Conservation (phyloP, 2,888 invertebrate species). For the Erebia epiphron region DNA sequence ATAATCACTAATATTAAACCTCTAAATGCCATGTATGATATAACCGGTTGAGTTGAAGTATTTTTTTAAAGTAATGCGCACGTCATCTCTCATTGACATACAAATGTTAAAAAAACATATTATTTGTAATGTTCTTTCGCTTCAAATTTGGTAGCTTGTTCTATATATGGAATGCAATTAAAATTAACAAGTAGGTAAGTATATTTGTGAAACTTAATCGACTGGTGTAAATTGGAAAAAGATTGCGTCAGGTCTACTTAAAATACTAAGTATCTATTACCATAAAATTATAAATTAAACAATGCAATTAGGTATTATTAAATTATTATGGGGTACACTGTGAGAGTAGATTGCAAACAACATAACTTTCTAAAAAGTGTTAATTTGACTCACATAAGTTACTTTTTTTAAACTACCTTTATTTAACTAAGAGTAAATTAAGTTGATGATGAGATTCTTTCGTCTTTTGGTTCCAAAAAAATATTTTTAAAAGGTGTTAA, state of each 20-base stretch:
- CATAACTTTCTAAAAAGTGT: neutral
- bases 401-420: no score
- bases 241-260: conserved; percentile 17
- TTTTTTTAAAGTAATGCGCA: conserved; percentile 47
- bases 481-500: no score
- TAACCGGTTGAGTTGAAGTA: conserved; percentile 51
- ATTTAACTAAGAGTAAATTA: no score
- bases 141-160: conserved; percentile 24
- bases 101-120: conserved; percentile 49
- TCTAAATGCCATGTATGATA: conserved; percentile 52
- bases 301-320: neutral
- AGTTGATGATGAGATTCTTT: no score
- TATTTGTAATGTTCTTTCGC: conserved; percentile 35
- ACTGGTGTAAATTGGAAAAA: conserved; percentile 18
- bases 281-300: neutral
- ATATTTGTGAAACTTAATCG: conserved; percentile 16
- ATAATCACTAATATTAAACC: conserved; percentile 42
- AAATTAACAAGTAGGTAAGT: conserved; percentile 14
- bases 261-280: conserved; percentile 11
- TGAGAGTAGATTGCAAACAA: neutral
- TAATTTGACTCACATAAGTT: no score
- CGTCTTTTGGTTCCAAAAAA: no score
- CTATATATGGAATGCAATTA: conserved; percentile 30
- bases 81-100: conserved; percentile 47
- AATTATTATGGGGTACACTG: neutral